These are phyloP conservation scores for Varecia variegata DNA, from an alignment of 2,797 vertebrate species.

Conservation along the genomic window DNA sequence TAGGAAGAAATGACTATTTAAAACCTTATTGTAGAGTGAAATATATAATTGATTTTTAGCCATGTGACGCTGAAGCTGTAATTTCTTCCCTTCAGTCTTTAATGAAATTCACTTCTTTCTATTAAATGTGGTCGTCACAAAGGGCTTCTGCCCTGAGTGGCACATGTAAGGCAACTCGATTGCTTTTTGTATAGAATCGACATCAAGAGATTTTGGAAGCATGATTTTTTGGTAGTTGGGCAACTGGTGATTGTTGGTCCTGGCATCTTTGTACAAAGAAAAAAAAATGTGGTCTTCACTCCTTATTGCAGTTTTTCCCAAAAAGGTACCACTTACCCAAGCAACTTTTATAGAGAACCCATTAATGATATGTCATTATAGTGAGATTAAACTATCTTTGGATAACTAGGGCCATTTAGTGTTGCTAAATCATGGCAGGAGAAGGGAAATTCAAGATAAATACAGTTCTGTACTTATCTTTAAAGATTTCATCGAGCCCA, in stretches of 20 bases:
- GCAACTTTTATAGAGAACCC: not conserved
- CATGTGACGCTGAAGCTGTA: not conserved
- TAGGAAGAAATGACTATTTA: constrained; percentile 53
- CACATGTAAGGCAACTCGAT: constrained; percentile 81
- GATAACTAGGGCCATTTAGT: not conserved
- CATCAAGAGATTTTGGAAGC: constrained; percentile 99
- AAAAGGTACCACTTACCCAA: not conserved
- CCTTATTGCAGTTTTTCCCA: not conserved
- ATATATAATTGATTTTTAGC: constrained; percentile 30
- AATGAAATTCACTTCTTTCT: constrained; percentile 28
- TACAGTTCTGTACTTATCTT: not conserved
- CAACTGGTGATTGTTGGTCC: constrained; percentile 85
- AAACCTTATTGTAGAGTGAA: not conserved
- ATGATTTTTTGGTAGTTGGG: constrained; percentile 91
- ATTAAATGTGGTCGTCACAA: constrained; percentile 84
- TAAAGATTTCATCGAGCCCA: not conserved
- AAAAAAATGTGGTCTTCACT: not conserved
- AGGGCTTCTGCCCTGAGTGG: constrained; percentile 94
- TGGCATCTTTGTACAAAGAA: constrained; percentile 78
- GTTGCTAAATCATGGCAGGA: not conserved
- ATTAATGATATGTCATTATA: not conserved
- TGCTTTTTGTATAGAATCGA: constrained; percentile 90
- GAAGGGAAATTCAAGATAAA: not conserved
- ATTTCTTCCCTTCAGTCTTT: constrained; percentile 26
- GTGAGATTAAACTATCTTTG: constrained; percentile 18